A percentile compares a stretch with the other conserved stretches of the same genome.
These are phyloP conservation scores for Lydus trimaculatus DNA, from an alignment of 2,888 invertebrate genomes.

Conservation along the genomic window DNA sequence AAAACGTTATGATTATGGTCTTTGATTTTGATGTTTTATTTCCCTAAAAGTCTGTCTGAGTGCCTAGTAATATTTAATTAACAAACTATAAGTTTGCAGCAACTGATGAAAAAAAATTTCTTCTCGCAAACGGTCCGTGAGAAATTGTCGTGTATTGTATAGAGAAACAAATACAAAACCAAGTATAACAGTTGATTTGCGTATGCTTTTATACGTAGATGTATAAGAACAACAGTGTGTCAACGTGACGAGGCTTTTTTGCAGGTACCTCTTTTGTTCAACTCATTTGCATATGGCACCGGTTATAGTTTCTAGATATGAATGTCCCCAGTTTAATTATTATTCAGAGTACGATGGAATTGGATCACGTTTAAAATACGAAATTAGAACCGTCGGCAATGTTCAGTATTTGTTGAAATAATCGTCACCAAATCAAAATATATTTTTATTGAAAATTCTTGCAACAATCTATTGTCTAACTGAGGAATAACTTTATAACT, in stretches of 20 bases:
- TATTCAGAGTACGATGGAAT: conserved; percentile 19
- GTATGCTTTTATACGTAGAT: conserved; percentile 31
- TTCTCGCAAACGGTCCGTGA: conserved; percentile 19
- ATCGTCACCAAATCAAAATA: background rate
- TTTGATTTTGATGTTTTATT: too few species aligned
- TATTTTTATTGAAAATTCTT: background rate
- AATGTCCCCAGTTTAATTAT: conserved; percentile 21
- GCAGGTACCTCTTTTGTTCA: conserved; percentile 47
- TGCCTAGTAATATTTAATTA: conserved; percentile 8
- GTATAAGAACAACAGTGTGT: conserved; percentile 34
- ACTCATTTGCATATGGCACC: conserved; percentile 47
- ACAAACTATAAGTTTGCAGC: background rate
- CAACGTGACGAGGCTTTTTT: conserved; percentile 48
- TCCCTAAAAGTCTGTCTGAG: background rate
- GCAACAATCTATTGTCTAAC: too few species aligned
- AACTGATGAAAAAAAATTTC: conserved; percentile 6
- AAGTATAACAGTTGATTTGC: conserved; percentile 22
- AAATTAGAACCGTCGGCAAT: conserved; percentile 20
- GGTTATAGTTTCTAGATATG: conserved; percentile 42
- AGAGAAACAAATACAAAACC: conserved; percentile 18
- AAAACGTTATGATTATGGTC: background rate
- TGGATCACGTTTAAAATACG: conserved; percentile 17
- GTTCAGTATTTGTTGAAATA: background rate
- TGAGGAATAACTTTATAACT: too few species aligned
- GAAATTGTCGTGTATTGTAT: conserved; percentile 17